A percentile compares a stretch with the other conserved stretches of the same genome.
phyloP scores from a whole-genome alignment of 2,113 vertebrate species.

The Numenius arquata region DNA sequence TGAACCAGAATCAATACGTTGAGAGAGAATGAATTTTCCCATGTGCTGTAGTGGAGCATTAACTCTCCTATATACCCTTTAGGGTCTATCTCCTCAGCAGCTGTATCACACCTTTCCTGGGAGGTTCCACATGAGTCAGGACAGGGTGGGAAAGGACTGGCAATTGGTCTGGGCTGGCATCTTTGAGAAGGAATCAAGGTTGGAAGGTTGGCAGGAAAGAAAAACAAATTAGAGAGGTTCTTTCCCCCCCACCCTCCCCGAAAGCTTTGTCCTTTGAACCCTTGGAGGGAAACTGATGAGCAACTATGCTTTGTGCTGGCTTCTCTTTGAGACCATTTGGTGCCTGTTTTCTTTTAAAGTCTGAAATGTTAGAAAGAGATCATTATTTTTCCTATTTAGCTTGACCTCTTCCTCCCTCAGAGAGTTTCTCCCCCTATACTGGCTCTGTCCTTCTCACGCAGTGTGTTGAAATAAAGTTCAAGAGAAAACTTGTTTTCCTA shows the following conservation, averaged over 20 bases:
- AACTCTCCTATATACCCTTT: neutral
- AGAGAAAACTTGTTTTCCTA: neutral
- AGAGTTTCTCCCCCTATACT: neutral
- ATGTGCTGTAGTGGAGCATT: neutral
- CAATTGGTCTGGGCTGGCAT: neutral
- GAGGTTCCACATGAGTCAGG: neutral
- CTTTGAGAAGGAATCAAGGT: neutral
- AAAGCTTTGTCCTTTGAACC: neutral
- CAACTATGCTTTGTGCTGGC: neutral
- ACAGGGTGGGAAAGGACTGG: neutral
- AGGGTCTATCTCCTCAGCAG: neutral
- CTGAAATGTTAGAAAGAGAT: constrained; percentile 22
- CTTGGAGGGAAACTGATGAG: neutral
- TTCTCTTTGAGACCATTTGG: constrained; percentile 32
- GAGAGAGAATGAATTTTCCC: neutral
- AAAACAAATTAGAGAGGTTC: neutral
- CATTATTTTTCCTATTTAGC: constrained; percentile 43
- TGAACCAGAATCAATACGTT: neutral
- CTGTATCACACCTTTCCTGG: neutral
- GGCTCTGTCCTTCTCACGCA: neutral
- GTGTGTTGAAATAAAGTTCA: neutral
- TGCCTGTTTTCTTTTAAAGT: constrained; percentile 29
- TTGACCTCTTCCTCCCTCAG: constrained; percentile 28
- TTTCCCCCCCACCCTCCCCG: neutral
- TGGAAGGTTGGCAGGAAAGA: neutral